Percentiles rank a stretch among this genome's conserved stretches.
Conservation (phyloP, 1,140 invertebrate genomes). For the Zeugodacus cucurbitae region DNA sequence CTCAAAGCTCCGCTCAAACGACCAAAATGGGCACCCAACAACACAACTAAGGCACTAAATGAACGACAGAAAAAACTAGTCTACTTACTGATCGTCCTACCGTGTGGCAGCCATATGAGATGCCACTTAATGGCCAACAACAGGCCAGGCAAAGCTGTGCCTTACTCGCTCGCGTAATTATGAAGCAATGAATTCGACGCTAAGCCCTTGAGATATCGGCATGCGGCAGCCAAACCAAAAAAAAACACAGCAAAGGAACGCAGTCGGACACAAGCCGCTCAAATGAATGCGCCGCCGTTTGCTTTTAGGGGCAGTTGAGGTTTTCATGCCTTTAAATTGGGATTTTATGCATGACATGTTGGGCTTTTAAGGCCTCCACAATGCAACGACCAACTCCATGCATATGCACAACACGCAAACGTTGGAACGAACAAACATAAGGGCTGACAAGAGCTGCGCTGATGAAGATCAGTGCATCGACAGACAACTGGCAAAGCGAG, state of each 20-base stretch:
- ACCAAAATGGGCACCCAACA: neutral
- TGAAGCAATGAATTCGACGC: conserved; percentile 45
- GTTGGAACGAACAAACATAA: neutral
- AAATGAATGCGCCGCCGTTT: neutral
- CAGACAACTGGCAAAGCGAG: neutral
- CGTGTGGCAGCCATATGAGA: neutral
- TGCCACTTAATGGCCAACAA: neutral
- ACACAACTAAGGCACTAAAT: no score
- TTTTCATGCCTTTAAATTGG: conserved; percentile 41
- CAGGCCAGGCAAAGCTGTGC: neutral
- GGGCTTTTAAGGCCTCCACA: conserved; percentile 30
- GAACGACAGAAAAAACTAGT: neutral
- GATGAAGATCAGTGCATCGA: conserved; percentile 12
- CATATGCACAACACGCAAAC: neutral
- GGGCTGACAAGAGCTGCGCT: neutral
- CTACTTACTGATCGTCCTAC: conserved; percentile 11
- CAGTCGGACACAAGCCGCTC: neutral
- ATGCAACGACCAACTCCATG: neutral
- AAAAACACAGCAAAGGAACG: neutral
- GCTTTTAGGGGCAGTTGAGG: conserved; percentile 17
- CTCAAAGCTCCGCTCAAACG: neutral
- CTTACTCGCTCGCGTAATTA: conserved; percentile 53
- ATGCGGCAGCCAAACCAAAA: neutral
- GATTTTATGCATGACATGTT: conserved; percentile 34
- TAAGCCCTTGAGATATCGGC: conserved; percentile 44